Base-by-base conservation (phyloP, 1,140 invertebrate genomes). In the Druon quercuslanigerum region DNA sequence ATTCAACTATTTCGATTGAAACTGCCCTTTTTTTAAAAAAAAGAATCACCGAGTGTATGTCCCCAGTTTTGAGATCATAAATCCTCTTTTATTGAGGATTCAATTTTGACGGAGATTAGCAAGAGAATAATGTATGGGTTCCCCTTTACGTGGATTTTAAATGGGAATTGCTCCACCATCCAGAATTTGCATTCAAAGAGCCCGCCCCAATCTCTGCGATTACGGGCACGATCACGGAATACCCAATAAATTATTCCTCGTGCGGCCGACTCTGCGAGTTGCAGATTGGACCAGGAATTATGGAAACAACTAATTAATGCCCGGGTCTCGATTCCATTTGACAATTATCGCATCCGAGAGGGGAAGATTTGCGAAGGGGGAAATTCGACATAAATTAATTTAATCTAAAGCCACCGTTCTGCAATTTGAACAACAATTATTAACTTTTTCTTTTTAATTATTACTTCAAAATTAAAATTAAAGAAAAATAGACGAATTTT, bases 151-250 rank as follows among this genome's bases (percentile, higher is more conserved):
- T 66, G 12, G 25, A 66, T 66, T 66, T 66, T 40, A 40, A 16
- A 66, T 66, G 60, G 40, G 25, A 66, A 25, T 66, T 33, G 33
- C 60, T 25, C 60, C 60, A 66, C 60, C 60, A 33, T 66, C 7
- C 60, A 40, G 33, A 33, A 66, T 40, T 66, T 66, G 60, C 40
- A 66, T 66, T 66, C 60, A 66, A 66, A 66, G 60, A 66, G 60
- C 33, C 60, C 20, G 20, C 57, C 57, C 11, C 20, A 66, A 66
- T 66, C 60, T 66, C 60, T 3, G 16, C 60, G 60, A 66, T 66
- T 66, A 66, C 40, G 40, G 40, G 2, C 8, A 46, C 40, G 7
- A 46, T 46, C 40, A 46, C 60, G 16, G 33, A 66, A 66, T 66
- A 46, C 33, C 60, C 40, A 40, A 66, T 66, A 66, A 66, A 66